A percentile compares a stretch with the other conserved stretches of the same genome.
Evolutionary conservation across 1,140 invertebrate species (phyloP).

Genomic region (Lasioglossum albipes): DNA sequence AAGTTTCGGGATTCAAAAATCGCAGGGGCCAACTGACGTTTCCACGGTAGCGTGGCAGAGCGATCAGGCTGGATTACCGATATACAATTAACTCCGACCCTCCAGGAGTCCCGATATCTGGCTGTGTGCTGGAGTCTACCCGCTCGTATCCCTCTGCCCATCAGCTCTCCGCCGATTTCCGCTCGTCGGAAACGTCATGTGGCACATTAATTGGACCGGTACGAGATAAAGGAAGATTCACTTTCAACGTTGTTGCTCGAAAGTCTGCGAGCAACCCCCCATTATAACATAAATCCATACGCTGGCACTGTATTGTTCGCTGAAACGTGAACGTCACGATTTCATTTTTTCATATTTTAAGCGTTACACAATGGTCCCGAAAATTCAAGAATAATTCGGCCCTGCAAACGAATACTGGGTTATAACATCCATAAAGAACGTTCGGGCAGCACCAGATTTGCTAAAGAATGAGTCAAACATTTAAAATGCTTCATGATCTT

Average conservation of each 20-base stretch:
- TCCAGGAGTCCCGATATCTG: slow-evolving; percentile 45
- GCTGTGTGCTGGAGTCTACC: slow-evolving; percentile 8
- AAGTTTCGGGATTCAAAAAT: slow-evolving; percentile 51
- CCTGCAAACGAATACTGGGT: slow-evolving; percentile 91
- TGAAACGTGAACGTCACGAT: too few species aligned
- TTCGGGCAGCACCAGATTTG: slow-evolving; percentile 93
- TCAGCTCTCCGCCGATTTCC: slow-evolving; percentile 65
- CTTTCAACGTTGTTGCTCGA: slow-evolving; percentile 30
- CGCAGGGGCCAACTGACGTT: slow-evolving; percentile 50
- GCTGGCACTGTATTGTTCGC: neutral
- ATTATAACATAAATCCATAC: slow-evolving; percentile 35
- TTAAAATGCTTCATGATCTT: slow-evolving; percentile 95
- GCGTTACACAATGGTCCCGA: too few species aligned
- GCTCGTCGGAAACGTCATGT: slow-evolving; percentile 74
- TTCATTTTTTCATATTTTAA: too few species aligned
- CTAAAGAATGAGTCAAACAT: slow-evolving; percentile 98
- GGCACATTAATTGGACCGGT: slow-evolving; percentile 72
- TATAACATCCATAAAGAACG: slow-evolving; percentile 98
- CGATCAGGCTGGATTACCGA: slow-evolving; percentile 46
- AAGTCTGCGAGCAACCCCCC: slow-evolving; percentile 10
- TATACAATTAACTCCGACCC: slow-evolving; percentile 64
- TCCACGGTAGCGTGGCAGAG: slow-evolving; percentile 8
- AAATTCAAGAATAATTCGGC: too few species aligned
- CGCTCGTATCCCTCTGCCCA: slow-evolving; percentile 32
- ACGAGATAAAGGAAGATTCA: slow-evolving; percentile 71